Conservation (phyloP, 2,888 invertebrate species). For the Ctenicera cuprea region DNA sequence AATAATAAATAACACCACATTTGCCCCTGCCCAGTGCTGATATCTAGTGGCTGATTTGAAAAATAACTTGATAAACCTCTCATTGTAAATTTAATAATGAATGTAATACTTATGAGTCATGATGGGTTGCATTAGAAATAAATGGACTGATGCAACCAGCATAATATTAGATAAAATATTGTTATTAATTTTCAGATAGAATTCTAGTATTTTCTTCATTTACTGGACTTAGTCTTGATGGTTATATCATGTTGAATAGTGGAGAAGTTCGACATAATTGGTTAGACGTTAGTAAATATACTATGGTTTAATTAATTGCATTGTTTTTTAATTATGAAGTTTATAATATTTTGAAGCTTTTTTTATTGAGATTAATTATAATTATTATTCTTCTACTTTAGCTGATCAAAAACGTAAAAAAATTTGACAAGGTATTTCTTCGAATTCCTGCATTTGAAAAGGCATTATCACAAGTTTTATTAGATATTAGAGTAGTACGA, state of each 20-base stretch:
- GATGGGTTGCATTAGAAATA: no score
- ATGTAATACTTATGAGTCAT: no score
- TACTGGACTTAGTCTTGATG: constrained; percentile 93
- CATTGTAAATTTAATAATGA: background rate
- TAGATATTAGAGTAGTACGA: constrained; percentile 88
- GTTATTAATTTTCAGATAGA: constrained; percentile 75
- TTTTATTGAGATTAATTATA: background rate
- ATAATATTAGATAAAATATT: no score
- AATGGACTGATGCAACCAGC: no score
- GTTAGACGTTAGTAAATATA: constrained; percentile 84
- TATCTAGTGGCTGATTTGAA: no score
- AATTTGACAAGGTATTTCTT: constrained; percentile 83
- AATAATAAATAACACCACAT: no score
- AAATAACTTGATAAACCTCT: no score
- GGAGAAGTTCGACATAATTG: constrained; percentile 96
- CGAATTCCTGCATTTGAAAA: constrained; percentile 90
- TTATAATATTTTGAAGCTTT: background rate
- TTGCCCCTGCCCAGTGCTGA: no score
- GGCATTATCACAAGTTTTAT: constrained; percentile 88
- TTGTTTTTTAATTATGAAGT: background rate
- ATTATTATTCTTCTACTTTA: constrained; percentile 67
- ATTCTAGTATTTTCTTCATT: constrained; percentile 91
- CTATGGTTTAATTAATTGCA: constrained; percentile 2
- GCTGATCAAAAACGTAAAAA: constrained; percentile 88
- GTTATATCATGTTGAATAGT: constrained; percentile 92